Conservation (phyloP, 2,888 invertebrate species). For the Watsonalla binaria region DNA sequence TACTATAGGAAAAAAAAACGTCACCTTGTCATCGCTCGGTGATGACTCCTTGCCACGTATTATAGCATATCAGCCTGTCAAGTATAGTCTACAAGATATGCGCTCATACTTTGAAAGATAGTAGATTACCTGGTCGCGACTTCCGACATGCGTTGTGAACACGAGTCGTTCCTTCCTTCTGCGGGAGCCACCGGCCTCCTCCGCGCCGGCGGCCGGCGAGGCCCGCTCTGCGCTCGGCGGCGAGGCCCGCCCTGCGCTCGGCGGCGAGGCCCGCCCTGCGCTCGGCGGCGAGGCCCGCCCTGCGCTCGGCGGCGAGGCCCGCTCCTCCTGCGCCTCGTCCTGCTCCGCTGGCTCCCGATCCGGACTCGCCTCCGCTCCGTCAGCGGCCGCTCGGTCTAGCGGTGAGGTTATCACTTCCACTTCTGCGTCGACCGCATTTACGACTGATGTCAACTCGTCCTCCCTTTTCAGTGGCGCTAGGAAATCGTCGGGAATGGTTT, state of each 20-base stretch:
- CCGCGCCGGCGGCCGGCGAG: slow-evolving; percentile 7
- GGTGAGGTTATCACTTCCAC: background rate
- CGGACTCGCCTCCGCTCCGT: slow-evolving; percentile 8
- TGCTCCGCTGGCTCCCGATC: slow-evolving; percentile 3
- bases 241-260: slow-evolving; percentile 1
- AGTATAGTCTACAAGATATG: no score
- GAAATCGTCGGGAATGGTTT: slow-evolving; percentile 16
- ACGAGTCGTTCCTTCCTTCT: slow-evolving; percentile 70
- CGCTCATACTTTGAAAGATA: no score
- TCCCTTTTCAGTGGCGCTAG: background rate
- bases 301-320: background rate
- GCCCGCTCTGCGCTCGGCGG: background rate
- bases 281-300: slow-evolving; percentile 6
- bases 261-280: slow-evolving; percentile 1
- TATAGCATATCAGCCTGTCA: no score
- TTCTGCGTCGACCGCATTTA: background rate
- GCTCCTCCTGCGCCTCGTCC: background rate
- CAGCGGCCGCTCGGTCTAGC: slow-evolving; percentile 5
- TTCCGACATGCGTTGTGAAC: slow-evolving; percentile 84
- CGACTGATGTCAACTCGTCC: background rate
- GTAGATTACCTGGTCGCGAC: slow-evolving; percentile 73
- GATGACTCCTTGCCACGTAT: no score
- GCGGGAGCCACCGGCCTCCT: slow-evolving; percentile 22
- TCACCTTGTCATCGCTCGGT: no score
- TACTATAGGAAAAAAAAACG: no score